Percentiles rank a stretch among this genome's conserved stretches.
Conservation (phyloP, 2,113 vertebrate genomes). For the Carassius carassius region DNA sequence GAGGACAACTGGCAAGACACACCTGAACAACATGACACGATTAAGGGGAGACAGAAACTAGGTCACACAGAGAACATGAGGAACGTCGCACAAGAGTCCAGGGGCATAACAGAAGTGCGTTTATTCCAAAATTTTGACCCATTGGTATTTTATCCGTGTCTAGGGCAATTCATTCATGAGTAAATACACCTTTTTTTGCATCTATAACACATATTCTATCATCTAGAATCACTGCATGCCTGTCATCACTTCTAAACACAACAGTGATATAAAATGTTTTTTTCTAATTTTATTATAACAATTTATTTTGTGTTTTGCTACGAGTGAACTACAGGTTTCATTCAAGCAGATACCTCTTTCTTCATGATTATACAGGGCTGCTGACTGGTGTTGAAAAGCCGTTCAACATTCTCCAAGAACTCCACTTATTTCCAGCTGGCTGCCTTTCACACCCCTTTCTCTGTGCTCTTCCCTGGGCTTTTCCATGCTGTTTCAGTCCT, state of each 20-base stretch:
- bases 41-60: too few relatives aligned
- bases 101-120: background rate
- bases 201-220: background rate
- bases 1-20: too few relatives aligned
- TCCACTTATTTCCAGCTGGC: conserved; percentile 36
- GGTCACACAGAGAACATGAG: too few relatives aligned
- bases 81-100: too few relatives aligned
- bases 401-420: conserved; percentile 40
- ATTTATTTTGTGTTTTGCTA: conserved; percentile 41
- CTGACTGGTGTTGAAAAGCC: conserved; percentile 47
- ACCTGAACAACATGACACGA: too few relatives aligned
- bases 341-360: conserved; percentile 50
- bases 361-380: conserved; percentile 25
- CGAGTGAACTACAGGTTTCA: conserved; percentile 24
- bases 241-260: background rate
- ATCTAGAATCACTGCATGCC: background rate
- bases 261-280: conserved; percentile 1
- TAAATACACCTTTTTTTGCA: background rate
- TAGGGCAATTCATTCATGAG: background rate
- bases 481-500: conserved; percentile 43
- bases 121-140: background rate
- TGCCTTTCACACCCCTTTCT: background rate
- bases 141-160: background rate
- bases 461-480: conserved; percentile 41
- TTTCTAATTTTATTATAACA: background rate